Conservation (phyloP, 2,888 invertebrate genomes). For the Sphecodes monilicornis region DNA sequence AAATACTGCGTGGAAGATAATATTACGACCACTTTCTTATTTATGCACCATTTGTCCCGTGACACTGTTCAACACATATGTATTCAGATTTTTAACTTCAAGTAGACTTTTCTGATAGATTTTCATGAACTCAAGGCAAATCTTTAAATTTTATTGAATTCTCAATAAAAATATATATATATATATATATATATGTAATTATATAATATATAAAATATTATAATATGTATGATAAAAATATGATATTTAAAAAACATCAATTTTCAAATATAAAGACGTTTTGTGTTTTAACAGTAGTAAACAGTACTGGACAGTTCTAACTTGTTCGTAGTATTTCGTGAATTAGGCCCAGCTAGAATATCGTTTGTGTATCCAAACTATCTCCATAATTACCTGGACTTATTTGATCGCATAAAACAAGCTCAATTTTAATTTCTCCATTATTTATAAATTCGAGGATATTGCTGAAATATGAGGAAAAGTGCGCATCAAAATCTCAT, state of each 20-base stretch:
- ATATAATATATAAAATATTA: no score
- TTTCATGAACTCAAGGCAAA: neutral
- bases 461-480: neutral
- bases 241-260: neutral
- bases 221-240: no score
- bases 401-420: neutral
- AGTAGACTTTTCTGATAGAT: neutral
- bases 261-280: neutral
- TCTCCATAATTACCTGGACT: no score
- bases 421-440: neutral
- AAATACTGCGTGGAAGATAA: conserved; percentile 12
- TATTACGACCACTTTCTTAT: conserved; percentile 8
- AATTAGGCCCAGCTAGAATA: neutral
- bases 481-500: neutral
- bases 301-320: neutral
- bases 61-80: neutral
- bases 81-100: neutral
- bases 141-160: neutral
- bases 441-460: neutral
- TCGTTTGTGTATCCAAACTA: neutral
- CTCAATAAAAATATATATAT: no score
- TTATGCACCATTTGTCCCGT: neutral
- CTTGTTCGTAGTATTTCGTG: neutral
- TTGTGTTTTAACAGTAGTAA: neutral
- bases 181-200: no score